A percentile compares a stretch with the other conserved stretches of the same genome.
These are phyloP conservation scores for Grus americana DNA, from an alignment of 2,113 vertebrate species.

Conservation along the genomic window DNA sequence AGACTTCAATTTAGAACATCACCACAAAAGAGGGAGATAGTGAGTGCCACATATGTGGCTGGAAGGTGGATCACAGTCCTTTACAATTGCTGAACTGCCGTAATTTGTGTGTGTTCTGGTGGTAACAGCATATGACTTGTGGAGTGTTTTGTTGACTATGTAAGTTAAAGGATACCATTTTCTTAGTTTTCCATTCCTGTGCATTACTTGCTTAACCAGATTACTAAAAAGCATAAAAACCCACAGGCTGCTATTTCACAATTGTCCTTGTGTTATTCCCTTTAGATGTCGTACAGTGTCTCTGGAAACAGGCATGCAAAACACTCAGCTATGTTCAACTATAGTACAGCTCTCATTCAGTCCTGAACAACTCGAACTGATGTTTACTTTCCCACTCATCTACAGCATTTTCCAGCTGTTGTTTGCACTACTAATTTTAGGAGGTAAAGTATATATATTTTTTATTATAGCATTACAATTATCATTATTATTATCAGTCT, in stretches of 20 bases:
- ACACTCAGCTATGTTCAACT: conserved; percentile 91
- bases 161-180: neutral
- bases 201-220: neutral
- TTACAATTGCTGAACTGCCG: neutral
- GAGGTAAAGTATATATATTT: conserved; percentile 72
- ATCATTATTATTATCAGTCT: neutral
- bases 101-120: neutral
- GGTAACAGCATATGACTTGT: neutral
- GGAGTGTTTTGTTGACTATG: neutral
- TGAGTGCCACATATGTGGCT: fast-evolving
- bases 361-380: conserved; percentile 80
- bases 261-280: neutral
- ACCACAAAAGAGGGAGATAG: neutral
- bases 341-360: conserved; percentile 92
- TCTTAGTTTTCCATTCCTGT: neutral
- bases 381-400: conserved; percentile 95
- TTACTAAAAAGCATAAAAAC: neutral
- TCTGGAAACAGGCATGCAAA: conserved; percentile 95
- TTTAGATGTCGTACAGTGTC: conserved; percentile 91
- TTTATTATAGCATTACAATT: neutral
- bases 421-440: conserved; percentile 72
- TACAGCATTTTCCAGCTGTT: conserved; percentile 93
- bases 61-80: neutral
- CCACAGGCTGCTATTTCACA: neutral
- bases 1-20: neutral